Evolutionary conservation across 2,888 invertebrate species (phyloP), one percentile per base, ranked within the genome.

Genomic region (Kryphioiulus occultus): DNA sequence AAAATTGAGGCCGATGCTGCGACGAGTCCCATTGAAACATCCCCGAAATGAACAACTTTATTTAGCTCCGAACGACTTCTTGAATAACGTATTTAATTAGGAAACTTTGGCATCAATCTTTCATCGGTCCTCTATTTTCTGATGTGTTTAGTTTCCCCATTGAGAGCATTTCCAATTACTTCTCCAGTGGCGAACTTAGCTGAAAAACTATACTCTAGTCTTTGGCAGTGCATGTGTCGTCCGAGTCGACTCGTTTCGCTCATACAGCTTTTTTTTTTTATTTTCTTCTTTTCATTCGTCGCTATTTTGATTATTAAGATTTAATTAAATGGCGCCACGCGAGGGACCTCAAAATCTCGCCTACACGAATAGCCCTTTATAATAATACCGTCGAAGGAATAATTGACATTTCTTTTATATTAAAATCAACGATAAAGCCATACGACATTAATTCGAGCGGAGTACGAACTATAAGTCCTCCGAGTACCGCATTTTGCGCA

Each of bases 101-200:
- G 53, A 53, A 53, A 53, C 53, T 53, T 53, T 2, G 53, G 3
- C 53, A 53, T 53, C 53, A 53, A 53, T 53, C 53, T 53, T 53
- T 53, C 19, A 53, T 53, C 53, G 19, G n/a, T 3, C n/a, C n/a
- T 12, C 53, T 53, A 53, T 53, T n/a, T 53, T 53, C 7, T 53
- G n/a, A 53, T n/a, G n/a, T 53, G 9, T 53, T n/a, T n/a, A 53
- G 53, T 53, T 53, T 53, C n/a, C n/a, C 53, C 53, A 53, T 53
- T 53, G 53, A 53, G 53, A 53, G n/a, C 53, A 53, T 53, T 53
- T 53, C 53, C 53, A 53, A n/a, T 53, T 53, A 53, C 53, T 53
- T n/a, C n/a, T 53, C 53, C 19, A 53, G 15, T 53, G 53, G 53
- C n/a, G n/a, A n/a, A 53, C 15, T 53, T 53, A 19, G 44, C 15